A percentile compares a stretch with the other conserved stretches of the same genome.
phyloP scores from a whole-genome alignment of 2,888 invertebrate genomes.

The Rhorus exstirpatorius region DNA sequence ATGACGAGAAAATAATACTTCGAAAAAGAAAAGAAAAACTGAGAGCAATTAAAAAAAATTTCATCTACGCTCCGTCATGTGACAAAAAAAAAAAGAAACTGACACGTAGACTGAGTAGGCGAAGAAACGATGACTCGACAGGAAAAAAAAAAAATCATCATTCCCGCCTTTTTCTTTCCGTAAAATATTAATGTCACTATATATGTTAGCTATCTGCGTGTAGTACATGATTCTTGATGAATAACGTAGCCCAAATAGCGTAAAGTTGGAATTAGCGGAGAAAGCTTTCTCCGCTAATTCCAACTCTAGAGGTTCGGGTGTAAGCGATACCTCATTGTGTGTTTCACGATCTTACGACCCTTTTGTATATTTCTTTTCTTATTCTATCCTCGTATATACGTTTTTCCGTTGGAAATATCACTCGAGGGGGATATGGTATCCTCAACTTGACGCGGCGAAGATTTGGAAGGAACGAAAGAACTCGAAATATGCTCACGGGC shows the following conservation, averaged over 20 bases:
- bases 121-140: slow-evolving; percentile 25
- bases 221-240: not conserved
- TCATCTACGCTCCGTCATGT: not conserved
- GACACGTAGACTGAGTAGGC: too few relatives aligned
- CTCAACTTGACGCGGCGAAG: slow-evolving; percentile 11
- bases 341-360: slow-evolving; percentile 28
- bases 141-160: slow-evolving; percentile 5
- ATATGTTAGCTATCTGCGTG: not conserved
- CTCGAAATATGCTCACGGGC: slow-evolving; percentile 17
- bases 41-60: too few relatives aligned
- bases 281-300: too few relatives aligned
- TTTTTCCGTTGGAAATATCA: slow-evolving; percentile 30
- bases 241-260: slow-evolving; percentile 24
- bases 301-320: slow-evolving; percentile 68
- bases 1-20: too few relatives aligned
- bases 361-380: slow-evolving; percentile 7
- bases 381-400: slow-evolving; percentile 1
- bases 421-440: not conserved
- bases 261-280: slow-evolving; percentile 48
- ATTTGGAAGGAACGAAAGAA: slow-evolving; percentile 8
- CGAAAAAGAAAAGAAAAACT: not conserved
- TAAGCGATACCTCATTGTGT: slow-evolving; percentile 78
- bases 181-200: slow-evolving; percentile 21
- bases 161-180: not conserved
- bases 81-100: not conserved